These are phyloP conservation scores for Melospiza melodia DNA, from an alignment of 2,113 vertebrate species.

Conservation along the genomic window DNA sequence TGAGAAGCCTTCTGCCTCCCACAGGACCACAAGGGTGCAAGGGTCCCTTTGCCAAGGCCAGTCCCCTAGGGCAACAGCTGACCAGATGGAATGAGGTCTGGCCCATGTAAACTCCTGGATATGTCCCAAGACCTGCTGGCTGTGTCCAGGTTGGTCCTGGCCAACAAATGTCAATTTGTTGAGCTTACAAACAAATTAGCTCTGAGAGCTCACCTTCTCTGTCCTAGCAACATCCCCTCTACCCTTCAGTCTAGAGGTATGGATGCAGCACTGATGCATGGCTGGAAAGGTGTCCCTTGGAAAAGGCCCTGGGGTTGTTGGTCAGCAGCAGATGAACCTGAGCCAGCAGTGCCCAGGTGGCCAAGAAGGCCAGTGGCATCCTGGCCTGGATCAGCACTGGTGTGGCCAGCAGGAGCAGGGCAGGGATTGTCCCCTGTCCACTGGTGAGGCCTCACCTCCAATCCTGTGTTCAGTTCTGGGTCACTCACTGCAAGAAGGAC, in stretches of 20 bases:
- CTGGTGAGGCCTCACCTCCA: rapidly evolving
- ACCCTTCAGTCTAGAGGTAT: rapidly evolving
- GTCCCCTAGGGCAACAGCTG: not conserved
- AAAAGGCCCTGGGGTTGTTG: rapidly evolving
- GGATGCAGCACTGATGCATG: rapidly evolving
- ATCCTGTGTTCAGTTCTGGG: not conserved
- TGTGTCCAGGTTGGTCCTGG: not conserved
- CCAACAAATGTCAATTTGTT: not conserved
- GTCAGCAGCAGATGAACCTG: rapidly evolving
- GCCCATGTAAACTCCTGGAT: not conserved
- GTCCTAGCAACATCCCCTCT: not conserved
- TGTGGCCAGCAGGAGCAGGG: not conserved
- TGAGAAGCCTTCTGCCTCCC: not conserved
- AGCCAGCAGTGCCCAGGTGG: rapidly evolving
- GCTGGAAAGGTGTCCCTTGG: not conserved
- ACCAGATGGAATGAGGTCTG: not conserved
- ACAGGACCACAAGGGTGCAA: rapidly evolving
- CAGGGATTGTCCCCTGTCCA: rapidly evolving
- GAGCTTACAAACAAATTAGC: not conserved
- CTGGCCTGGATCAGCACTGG: not conserved
- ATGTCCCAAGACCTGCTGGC: not conserved
- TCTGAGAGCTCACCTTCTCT: not conserved
- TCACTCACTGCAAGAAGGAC: rapidly evolving
- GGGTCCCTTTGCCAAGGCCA: not conserved
- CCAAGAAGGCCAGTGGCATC: not conserved